Conservation (phyloP, 2,113 vertebrate species). For the Onychorhynchus coronatus region DNA sequence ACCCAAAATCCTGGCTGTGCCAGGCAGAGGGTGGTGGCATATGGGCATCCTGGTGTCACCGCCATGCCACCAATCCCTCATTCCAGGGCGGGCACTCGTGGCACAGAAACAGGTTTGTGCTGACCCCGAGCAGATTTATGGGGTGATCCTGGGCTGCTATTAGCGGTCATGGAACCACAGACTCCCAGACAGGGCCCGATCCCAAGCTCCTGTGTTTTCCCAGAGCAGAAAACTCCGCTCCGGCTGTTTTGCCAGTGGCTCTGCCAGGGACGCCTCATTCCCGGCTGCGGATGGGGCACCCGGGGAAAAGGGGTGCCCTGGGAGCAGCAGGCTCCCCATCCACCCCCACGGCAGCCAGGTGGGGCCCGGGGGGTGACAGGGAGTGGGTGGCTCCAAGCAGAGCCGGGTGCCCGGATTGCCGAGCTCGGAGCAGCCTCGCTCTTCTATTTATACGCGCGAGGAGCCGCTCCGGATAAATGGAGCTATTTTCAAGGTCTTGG, state of each 20-base stretch:
- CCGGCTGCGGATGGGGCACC: neutral
- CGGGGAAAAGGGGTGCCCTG: neutral
- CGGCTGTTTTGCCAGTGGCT: neutral
- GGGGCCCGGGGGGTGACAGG: fast-evolving
- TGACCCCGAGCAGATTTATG: neutral
- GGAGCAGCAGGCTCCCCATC: neutral
- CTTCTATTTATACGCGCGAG: constrained; percentile 54
- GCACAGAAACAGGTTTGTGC: neutral
- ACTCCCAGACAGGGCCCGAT: constrained; percentile 11
- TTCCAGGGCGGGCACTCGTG: neutral
- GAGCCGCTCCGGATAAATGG: constrained; percentile 52
- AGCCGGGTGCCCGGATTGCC: fast-evolving
- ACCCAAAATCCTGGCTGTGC: fast-evolving
- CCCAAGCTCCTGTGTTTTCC: neutral
- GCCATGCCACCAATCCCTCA: neutral
- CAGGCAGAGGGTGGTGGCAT: neutral
- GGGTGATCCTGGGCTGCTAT: constrained; percentile 34
- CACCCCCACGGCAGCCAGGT: fast-evolving
- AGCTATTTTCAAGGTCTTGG: constrained; percentile 68
- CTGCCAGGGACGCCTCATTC: constrained; percentile 17
- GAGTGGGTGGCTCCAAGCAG: neutral
- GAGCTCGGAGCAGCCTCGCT: neutral
- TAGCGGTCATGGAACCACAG: constrained; percentile 48
- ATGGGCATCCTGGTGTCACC: fast-evolving
- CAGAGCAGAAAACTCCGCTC: neutral